Conservation (phyloP, 1,140 invertebrate species). For the Pygmarrhopalites habei region DNA sequence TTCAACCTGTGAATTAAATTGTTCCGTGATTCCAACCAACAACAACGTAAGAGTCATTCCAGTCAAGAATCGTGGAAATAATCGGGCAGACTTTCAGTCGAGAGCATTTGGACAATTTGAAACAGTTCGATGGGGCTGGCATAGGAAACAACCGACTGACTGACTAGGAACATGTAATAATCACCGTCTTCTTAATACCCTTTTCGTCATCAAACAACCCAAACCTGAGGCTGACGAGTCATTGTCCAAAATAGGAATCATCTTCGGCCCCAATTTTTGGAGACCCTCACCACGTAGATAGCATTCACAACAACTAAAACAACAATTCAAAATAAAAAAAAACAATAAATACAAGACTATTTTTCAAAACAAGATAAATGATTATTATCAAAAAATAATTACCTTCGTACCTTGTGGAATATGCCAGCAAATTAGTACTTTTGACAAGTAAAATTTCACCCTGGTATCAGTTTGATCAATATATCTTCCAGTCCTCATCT, state of each 20-base stretch:
- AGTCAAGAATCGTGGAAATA: neutral
- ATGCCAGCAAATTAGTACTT: no score
- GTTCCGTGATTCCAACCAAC: no score
- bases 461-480: no score
- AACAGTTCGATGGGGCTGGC: constrained; percentile 31
- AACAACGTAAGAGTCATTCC: no score
- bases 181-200: neutral
- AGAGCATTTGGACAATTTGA: constrained; percentile 18
- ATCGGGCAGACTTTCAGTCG: neutral
- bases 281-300: constrained; percentile 33
- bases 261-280: constrained; percentile 36
- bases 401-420: no score
- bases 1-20: neutral
- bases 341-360: no score
- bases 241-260: constrained; percentile 13
- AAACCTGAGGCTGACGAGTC: neutral
- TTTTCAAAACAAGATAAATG: no score
- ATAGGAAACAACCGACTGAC: constrained; percentile 31
- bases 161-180: constrained; percentile 30
- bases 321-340: no score
- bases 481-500: no score
- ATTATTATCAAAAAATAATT: no score
- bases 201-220: neutral
- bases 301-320: no score
- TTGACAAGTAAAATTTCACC: no score